Conservation (phyloP, 2,888 invertebrate species). For the Drosophila emarginata region DNA sequence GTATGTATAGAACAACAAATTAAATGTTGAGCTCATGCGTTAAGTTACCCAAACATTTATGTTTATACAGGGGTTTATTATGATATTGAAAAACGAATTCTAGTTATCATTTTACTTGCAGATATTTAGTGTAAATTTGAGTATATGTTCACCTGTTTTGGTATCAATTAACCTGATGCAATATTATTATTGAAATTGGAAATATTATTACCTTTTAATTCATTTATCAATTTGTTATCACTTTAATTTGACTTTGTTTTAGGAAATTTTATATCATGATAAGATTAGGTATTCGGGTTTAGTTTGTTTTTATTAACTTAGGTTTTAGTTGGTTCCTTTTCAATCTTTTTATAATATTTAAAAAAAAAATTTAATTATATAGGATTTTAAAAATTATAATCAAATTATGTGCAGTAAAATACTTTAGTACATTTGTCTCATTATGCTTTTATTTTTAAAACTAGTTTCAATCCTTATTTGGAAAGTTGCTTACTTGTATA, state of each 20-base stretch:
- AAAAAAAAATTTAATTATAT: too few relatives aligned
- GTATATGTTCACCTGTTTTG: not conserved
- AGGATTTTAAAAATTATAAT: too few relatives aligned
- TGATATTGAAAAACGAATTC: not conserved
- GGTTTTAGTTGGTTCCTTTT: too few relatives aligned
- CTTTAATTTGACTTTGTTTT: not conserved
- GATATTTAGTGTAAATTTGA: not conserved
- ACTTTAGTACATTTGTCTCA: too few relatives aligned
- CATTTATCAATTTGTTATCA: not conserved
- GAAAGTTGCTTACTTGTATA: too few relatives aligned
- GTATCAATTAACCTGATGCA: not conserved
- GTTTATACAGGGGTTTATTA: not conserved
- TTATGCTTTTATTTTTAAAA: too few relatives aligned
- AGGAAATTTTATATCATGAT: not conserved
- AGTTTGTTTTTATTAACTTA: too few relatives aligned
- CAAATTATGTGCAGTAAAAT: too few relatives aligned
- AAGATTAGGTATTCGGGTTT: not conserved
- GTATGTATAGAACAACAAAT: not conserved
- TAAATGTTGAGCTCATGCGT: slow-evolving; percentile 1
- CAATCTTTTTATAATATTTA: too few relatives aligned
- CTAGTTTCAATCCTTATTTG: too few relatives aligned
- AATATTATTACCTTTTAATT: not conserved
- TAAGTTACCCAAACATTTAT: not conserved
- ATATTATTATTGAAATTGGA: not conserved
- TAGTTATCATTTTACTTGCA: not conserved